Evolutionary conservation across 2,113 vertebrate species (phyloP), one percentile per base, ranked within the genome.

Genomic region (Microtus pennsylvanicus): DNA sequence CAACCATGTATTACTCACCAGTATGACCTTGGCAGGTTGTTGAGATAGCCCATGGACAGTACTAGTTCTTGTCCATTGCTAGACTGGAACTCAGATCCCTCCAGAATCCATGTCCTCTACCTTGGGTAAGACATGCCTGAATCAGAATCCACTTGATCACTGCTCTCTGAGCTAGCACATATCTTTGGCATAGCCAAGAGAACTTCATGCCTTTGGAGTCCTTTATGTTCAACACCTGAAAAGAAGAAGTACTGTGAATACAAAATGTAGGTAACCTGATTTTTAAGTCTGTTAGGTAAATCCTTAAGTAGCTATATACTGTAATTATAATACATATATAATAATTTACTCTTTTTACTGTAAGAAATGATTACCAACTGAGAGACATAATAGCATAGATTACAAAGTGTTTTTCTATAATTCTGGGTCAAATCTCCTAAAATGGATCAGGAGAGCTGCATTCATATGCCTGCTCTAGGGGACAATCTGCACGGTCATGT

Each of bases 271-370:
- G 26, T 69, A 77, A 26, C 14, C 45, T 50, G 3, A 91, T 47
- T 95, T 90, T 90, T 42, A 81, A 76, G 38, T 55, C 5, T 76
- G 67, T 88, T 81, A 52, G 82, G 87, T 75, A 86, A 88, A 61
- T 52, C 4, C 70, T 14, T 67, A 22, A 42, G 30, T n/a, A 58
- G 9, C 14, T 42, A 70, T 16, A 19, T 38, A 19, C 16, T 74
- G 8, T 70, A 26, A 69, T 28, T 67, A 22, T n/a, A 50, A 82
- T 5, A 2, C 50, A 19, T 28, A 1, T 26, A 19, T 78, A 7
- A 52, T 74, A 45, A 7, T 89, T 96, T 67, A 35, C 35, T 89
- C 24, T 89, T 82, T 30, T 26, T 67, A 35, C 14, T 90, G 1
- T 83, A 87, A 30, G 24, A 87, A 86, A 42, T 55, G n/a, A 26